These are phyloP conservation scores for Clarias gariepinus DNA, from an alignment of 2,113 vertebrate species.

Conservation along the genomic window DNA sequence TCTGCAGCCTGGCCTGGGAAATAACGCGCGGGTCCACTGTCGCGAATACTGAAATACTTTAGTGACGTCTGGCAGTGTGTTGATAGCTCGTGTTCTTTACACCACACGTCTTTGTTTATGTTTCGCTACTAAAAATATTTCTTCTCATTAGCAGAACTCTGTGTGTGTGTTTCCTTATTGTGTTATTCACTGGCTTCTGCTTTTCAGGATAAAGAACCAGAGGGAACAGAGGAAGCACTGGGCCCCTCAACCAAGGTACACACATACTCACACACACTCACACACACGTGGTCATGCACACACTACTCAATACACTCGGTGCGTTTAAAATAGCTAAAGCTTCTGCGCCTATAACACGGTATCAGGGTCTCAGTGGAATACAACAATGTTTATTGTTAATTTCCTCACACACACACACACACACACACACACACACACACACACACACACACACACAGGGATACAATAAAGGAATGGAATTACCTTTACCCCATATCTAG, in stretches of 20 bases:
- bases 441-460: neutral
- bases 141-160: constrained; percentile 14
- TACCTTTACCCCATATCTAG: neutral
- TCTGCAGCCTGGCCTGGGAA: neutral
- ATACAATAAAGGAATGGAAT: neutral
- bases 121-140: constrained; percentile 50
- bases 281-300: neutral
- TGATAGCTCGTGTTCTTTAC: neutral
- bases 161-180: constrained; percentile 33
- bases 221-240: constrained; percentile 46
- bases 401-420: neutral
- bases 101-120: constrained; percentile 37
- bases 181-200: constrained; percentile 43
- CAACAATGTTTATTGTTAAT: neutral
- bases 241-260: constrained; percentile 45
- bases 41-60: neutral
- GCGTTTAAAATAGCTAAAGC: neutral
- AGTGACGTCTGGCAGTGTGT: neutral
- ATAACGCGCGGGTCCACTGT: neutral
- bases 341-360: neutral
- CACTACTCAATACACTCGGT: neutral
- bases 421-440: too few relatives aligned
- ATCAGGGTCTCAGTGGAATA: neutral
- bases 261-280: constrained; percentile 13
- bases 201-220: constrained; percentile 49